A percentile compares a stretch with the other conserved stretches of the same genome.
Evolutionary conservation across 2,113 vertebrate genomes (phyloP).

Genomic region (Dipodomys spectabilis): DNA sequence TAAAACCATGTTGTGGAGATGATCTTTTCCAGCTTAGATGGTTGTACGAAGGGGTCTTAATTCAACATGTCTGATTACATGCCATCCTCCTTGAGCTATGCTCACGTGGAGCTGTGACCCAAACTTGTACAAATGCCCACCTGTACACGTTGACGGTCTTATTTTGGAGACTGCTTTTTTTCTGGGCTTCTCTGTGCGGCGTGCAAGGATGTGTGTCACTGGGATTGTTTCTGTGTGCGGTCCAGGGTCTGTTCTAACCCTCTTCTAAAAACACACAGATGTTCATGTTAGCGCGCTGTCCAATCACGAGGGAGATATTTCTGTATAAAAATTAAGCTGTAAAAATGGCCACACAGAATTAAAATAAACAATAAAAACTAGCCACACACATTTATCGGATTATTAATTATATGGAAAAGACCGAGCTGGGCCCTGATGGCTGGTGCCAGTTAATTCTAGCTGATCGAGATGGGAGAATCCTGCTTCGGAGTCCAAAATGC

Average conservation of each 20-base stretch:
- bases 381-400: constrained; percentile 28
- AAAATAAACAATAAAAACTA: neutral
- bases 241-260: constrained; percentile 25
- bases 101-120: neutral
- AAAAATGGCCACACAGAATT: neutral
- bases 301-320: neutral
- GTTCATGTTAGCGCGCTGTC: neutral
- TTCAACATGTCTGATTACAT: too few relatives aligned
- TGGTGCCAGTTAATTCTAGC: too few relatives aligned
- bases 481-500: too few relatives aligned
- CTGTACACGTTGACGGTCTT: neutral
- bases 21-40: too few relatives aligned
- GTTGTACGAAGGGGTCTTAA: too few relatives aligned
- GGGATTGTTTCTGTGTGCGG: neutral
- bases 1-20: too few relatives aligned
- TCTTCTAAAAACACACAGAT: neutral
- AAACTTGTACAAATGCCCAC: neutral
- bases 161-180: constrained; percentile 22
- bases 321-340: constrained; percentile 14
- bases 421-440: neutral
- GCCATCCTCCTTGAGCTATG: too few relatives aligned
- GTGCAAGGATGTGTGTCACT: neutral
- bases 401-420: constrained; percentile 56
- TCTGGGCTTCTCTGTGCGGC: neutral
- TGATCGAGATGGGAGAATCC: too few relatives aligned